These are phyloP conservation scores for Phalacrocorax brasilianus DNA, from an alignment of 2,113 vertebrate genomes.

Conservation along the genomic window DNA sequence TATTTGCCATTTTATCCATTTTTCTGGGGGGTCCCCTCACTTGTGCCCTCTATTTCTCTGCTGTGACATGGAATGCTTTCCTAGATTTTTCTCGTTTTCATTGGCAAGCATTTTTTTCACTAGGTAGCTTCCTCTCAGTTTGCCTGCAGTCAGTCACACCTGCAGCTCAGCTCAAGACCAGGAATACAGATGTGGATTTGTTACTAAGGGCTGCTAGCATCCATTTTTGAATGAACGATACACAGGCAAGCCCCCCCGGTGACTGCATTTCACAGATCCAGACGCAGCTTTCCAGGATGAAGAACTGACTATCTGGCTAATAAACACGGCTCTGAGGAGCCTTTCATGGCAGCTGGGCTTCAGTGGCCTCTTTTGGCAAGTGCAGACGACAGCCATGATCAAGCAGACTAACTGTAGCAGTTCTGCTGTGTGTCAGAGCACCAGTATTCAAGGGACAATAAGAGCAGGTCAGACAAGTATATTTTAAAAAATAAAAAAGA, in stretches of 20 bases:
- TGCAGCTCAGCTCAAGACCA: neutral
- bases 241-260: neutral
- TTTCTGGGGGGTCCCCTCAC: neutral
- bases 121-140: neutral
- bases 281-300: neutral
- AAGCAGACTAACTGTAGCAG: neutral
- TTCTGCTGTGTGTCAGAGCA: neutral
- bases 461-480: neutral
- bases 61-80: neutral
- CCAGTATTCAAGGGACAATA: neutral
- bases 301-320: neutral
- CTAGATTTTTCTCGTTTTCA: neutral
- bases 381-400: neutral
- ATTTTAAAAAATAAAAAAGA: neutral
- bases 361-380: neutral
- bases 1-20: neutral
- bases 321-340: neutral
- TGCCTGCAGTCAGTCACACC: neutral
- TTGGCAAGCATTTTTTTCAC: neutral
- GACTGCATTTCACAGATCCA: neutral
- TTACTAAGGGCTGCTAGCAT: neutral
- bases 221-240: neutral
- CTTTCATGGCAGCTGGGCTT: neutral
- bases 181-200: neutral
- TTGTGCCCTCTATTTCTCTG: neutral